Evolutionary conservation across 2,888 invertebrate species (phyloP).

Genomic region (Ectemnius cavifrons): DNA sequence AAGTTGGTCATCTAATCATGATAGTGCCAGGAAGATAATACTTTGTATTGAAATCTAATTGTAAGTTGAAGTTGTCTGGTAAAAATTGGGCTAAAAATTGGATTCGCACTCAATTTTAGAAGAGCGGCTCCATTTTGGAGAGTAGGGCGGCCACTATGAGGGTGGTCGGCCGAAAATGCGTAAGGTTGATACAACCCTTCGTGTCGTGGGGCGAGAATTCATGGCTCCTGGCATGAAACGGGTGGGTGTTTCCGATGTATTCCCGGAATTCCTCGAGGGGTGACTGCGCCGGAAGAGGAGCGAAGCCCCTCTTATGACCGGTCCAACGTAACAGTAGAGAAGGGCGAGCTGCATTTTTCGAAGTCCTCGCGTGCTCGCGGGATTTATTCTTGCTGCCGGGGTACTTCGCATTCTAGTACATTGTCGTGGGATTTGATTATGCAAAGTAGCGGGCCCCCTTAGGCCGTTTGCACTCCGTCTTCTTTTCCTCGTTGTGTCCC

Average conservation of each 20-base stretch:
- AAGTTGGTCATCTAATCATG: too few relatives aligned
- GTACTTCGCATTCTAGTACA: slow-evolving; percentile 68
- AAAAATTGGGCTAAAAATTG: slow-evolving; percentile 22
- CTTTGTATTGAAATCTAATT: neutral
- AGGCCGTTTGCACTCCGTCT: slow-evolving; percentile 55
- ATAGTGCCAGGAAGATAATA: too few relatives aligned
- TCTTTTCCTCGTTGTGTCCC: slow-evolving; percentile 23
- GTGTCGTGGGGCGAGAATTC: slow-evolving; percentile 35
- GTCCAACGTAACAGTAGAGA: slow-evolving; percentile 38
- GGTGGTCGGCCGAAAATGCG: neutral
- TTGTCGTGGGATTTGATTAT: slow-evolving; percentile 75
- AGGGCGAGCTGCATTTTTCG: slow-evolving; percentile 70
- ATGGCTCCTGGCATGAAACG: slow-evolving; percentile 40
- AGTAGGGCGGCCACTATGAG: neutral
- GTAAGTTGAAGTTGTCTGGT: neutral
- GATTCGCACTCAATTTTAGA: slow-evolving; percentile 40
- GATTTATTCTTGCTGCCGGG: slow-evolving; percentile 54
- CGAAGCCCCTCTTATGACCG: slow-evolving; percentile 39
- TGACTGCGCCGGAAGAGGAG: slow-evolving; percentile 14
- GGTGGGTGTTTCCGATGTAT: slow-evolving; percentile 65
- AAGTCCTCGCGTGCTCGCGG: slow-evolving; percentile 65
- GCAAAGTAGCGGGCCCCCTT: slow-evolving; percentile 62
- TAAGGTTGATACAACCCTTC: slow-evolving; percentile 23
- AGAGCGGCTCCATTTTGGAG: slow-evolving; percentile 39
- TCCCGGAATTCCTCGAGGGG: slow-evolving; percentile 67